Conservation (phyloP, 1,140 invertebrate genomes). For the Frieseomelitta varia region DNA sequence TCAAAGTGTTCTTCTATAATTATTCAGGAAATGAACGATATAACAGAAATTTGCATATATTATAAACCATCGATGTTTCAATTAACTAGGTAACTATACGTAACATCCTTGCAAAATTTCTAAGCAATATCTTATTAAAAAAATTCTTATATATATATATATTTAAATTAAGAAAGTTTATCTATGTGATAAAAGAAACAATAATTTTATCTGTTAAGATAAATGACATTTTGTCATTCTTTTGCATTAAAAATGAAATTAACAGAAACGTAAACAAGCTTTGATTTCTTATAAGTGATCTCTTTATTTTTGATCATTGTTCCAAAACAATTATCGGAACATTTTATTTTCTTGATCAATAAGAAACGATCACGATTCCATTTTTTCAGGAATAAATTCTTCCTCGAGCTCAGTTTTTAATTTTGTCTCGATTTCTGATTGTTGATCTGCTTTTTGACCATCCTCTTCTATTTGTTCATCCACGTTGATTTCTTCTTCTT, state of each 20-base stretch:
- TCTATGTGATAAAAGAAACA: not conserved
- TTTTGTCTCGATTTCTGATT: not conserved
- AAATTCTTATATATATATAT: not conserved
- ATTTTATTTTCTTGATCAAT: not conserved
- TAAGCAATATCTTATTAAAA: not conserved
- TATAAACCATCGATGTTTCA: not conserved
- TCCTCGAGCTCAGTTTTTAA: conserved; percentile 47
- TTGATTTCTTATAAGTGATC: not conserved
- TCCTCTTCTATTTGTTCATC: conserved; percentile 58
- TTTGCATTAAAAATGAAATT: not conserved
- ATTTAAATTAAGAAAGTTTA: not conserved
- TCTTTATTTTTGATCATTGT: not conserved
- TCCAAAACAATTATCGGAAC: not conserved
- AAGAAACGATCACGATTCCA: conserved; percentile 47
- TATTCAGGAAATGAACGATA: too few relatives aligned
- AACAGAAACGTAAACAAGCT: not conserved
- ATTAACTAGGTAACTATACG: not conserved
- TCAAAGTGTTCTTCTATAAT: not conserved
- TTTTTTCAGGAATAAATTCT: conserved; percentile 28
- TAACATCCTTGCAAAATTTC: not conserved
- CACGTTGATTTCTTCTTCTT: conserved; percentile 60
- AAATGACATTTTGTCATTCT: not conserved
- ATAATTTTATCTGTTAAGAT: not conserved
- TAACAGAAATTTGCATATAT: not conserved
- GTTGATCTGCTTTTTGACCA: not conserved